Conservation (phyloP, 92 coral and sea anemone species). For the Paramuricea clavata region DNA sequence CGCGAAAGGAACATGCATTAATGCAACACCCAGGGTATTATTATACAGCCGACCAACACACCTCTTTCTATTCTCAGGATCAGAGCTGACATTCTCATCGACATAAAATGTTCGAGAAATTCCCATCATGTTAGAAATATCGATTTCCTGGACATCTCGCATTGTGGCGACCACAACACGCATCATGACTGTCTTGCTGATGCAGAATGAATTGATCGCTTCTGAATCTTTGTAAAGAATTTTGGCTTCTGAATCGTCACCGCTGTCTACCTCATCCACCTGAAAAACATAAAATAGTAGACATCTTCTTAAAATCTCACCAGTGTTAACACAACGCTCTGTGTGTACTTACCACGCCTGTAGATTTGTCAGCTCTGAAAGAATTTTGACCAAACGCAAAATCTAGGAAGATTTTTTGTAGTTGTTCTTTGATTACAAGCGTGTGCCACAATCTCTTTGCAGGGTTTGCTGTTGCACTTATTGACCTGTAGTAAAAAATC, state of each 20-base stretch:
- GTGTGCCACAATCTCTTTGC: constrained; percentile 95
- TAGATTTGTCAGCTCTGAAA: constrained; percentile 42
- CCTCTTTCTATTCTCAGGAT: constrained; percentile 73
- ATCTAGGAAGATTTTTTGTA: constrained; percentile 86
- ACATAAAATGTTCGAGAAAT: constrained; percentile 8
- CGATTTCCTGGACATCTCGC: constrained; percentile 93
- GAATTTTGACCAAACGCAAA: constrained; percentile 82
- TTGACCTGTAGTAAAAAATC: constrained; percentile 62
- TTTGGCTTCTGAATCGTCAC: constrained; percentile 65
- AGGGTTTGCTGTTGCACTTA: constrained; percentile 86
- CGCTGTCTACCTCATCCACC: constrained; percentile 75
- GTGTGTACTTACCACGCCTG: neutral
- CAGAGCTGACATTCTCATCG: constrained; percentile 78
- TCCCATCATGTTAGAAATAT: constrained; percentile 82
- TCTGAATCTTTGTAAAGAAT: constrained; percentile 93
- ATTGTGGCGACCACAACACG: constrained; percentile 88
- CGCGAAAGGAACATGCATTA: no score
- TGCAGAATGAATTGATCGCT: constrained; percentile 92
- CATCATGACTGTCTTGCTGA: constrained; percentile 92
- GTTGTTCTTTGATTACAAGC: constrained; percentile 85
- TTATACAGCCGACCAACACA: neutral
- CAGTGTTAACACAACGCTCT: neutral
- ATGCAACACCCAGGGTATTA: no score
- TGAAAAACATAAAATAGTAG: constrained; percentile 23
- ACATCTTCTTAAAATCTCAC: neutral